Evolutionary conservation across 2,888 invertebrate genomes (phyloP), one percentile per base, ranked within the genome.

Genomic region (Parnassius glacialis): DNA sequence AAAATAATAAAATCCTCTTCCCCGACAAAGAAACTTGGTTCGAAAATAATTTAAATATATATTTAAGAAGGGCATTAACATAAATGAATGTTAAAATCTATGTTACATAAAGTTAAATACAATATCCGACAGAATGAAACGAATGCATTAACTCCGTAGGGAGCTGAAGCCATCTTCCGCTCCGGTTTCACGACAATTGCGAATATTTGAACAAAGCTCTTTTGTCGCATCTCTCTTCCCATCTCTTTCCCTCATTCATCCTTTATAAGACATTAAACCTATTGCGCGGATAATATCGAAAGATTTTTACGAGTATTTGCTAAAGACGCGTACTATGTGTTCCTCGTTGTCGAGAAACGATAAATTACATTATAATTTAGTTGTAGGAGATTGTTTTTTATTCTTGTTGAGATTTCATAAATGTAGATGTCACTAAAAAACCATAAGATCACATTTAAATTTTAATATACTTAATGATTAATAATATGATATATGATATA

Each of bases 241-340:
- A 16, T 25, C 43, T 57, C 61, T 75, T 68, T 44, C 45, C 73
- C 70, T 66, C 67, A 60, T 72, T 74, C 67, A 65, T 70, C 69
- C 74, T 76, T 74, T 75, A 75, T 80, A 80, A 81, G 78, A 79
- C 83, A 83, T 84, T 84, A 84, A 84, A 84, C 79, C 78, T 83
- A 84, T 84, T 85, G 81, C 78, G 68, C 74, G 80, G 78, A 84
- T 85, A 79, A 80, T 81, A 84, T 80, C 75, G 76, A 68, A 73
- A 76, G 79, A 79, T 80, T 81, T 81, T 80, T 78, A 79, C 76
- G 81, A 81, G 73, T 80, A 77, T 81, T 84, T 81, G 75, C 78
- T 70, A 72, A 68, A 52, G 51, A 61, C 45, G 58, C 64, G 58
- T 78, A 83, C 80, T 68, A 70, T 66, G 70, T 68, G n/a, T 67